Evolutionary conservation across 1,140 invertebrate species (phyloP), one percentile per base, ranked within the genome.

Genomic region (Pogonomyrmex californicus): DNA sequence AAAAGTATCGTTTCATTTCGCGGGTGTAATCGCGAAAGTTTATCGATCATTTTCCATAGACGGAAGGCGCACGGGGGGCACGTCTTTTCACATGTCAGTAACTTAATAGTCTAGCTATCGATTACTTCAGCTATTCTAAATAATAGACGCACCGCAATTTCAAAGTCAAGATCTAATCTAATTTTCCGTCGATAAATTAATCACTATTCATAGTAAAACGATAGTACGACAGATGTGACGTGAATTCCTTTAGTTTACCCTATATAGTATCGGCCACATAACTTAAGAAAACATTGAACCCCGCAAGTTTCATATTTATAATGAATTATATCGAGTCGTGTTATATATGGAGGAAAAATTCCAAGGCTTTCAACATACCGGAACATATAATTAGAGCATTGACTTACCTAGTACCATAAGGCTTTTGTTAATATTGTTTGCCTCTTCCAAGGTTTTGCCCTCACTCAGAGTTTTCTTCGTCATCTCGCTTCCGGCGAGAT

Each of bases 391-490:
- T n/a, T 9, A 33, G 23, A 51, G 23, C 4, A 56, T 56, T 49
- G 49, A 91, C 93, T 96, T 94, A 98, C 97, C 98, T 86, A 99
- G 95, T 1, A 99, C 99, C 97, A 99, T 99, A 0, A 99, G 96
- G 90, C 99, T 99, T 91, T 99, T 98, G 93, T 99, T 99, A 86
- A 99, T 99, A 93, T 99, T 99, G 93, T 99, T 99, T 0, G 98
- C 98, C 94, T 99, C 99, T 93, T 98, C 98, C 73, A 99, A 94
- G 0, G 98, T 98, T 93, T 98, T 98, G 1, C 98, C 98, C 90
- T 98, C 97, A 90, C 98, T 99, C 81, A 98, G 97, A 0, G 99
- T 99, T 91, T 98, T 98, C 93, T 98, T 98, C 4, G 98, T 98
- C 96, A 99, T 98, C 95, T 99, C 99, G 91, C 98, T 98, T 12